Evolutionary conservation across 2,797 vertebrate species (phyloP), one percentile per base, ranked within the genome.

Genomic region (Myotis pilosus): DNA sequence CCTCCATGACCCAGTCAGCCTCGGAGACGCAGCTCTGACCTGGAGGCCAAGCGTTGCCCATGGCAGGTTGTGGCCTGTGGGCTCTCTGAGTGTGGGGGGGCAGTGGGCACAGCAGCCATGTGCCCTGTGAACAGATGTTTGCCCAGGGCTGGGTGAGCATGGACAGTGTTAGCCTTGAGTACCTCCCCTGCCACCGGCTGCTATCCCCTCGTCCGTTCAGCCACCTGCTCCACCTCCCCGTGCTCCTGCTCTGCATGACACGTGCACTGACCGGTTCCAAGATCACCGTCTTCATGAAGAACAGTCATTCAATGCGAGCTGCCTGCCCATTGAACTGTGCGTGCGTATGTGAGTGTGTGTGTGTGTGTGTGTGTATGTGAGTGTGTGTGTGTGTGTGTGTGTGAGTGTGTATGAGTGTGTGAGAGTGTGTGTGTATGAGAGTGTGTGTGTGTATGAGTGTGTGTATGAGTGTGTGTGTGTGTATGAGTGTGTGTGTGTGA

Each of bases 211-310:
- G 0, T 36, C 80, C 6, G 6, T 47, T 71, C 8, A 0, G 1
- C 79, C 1, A 0, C 71, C 1, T 38, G 10, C 53, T n/a, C 28
- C 53, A 38, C 78, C 49, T 80, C 82, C 82, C 74, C 20, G 0
- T 47, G 88, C 55, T 74, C 74, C 92, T 80, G 80, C 66, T 87
- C 41, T 49, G 22, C 82, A 8, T 3, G 89, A 51, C n/a, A 0
- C 49, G 53, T 0, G 3, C 86, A 72, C 69, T 49, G 57, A 33
- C 72, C 22, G 44, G 90, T 93, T 84, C 91, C 95, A 92, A 97
- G 98, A 96, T 96, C 90, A 6, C 87, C 91, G 62, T 85, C 91
- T 91, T 79, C 8, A 0, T 86, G 88, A 83, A 95, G 60, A 94
- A 96, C 28, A 38, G 66, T 92, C 90, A 60, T 88, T 94, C 23